Base-by-base conservation (phyloP, 2,797 vertebrate species). In the Muscicapa comitata region DNA sequence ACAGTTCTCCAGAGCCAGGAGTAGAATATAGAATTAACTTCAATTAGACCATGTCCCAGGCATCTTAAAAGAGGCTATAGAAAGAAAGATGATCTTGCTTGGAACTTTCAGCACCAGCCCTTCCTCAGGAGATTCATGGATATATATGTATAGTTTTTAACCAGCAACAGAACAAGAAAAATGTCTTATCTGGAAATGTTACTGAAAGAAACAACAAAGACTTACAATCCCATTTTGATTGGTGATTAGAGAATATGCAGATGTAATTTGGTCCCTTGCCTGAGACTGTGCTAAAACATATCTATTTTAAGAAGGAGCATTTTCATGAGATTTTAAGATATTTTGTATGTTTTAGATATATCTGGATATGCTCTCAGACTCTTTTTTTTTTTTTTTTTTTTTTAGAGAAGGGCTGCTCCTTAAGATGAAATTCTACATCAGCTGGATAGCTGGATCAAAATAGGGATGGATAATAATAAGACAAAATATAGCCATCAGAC, bases 391-490 rank as follows among this genome's bases (percentile, higher is more conserved):
- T 80, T 66, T 62, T 48, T 13, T 40, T 83, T 70, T 58, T 45
- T 15, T 28, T 13, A 16, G 73, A 38, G 7, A 40, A 38, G 6
- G n/a, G 7, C 3, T 7, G 6, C 13, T 24, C 4, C 1, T 1
- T n/a, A 47, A 82, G 11, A 66, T 17, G 4, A 73, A 87, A 58
- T 79, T 87, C 19, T 62, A 6, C 11, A 29, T 57, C 40, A 74
- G 4, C 11, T 87, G 48, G 17, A 51, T 76, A 74, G 4, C 11
- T 87, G 48, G 17, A 51, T 76, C 48, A 73, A 88, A 87, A 85
- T 5, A 54, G 3, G 8, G n/a, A 23, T 38, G 50, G 26, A 11
- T 29, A 62, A 68, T 15, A 66, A 38, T 58, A 75, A 66, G 59
- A 47, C 8, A 73, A 31, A 17, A 76, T 17, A 37, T 13, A 62